Evolutionary conservation across 2,888 invertebrate species (phyloP).

Genomic region (Pammene fasciana): DNA sequence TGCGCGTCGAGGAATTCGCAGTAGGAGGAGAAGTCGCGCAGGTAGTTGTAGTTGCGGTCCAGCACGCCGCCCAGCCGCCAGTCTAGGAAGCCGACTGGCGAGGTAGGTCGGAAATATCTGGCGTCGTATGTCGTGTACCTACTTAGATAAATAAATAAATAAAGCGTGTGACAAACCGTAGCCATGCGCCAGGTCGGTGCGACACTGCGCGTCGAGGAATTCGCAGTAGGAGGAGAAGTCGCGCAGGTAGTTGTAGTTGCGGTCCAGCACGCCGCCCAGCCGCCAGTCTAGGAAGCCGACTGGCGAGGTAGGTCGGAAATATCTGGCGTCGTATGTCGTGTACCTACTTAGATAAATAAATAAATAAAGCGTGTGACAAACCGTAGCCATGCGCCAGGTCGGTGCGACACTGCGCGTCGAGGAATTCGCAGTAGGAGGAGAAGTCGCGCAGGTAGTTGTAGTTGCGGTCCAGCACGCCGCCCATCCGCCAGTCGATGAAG

Average conservation of each 20-base stretch:
- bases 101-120: too few species aligned
- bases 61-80: too few species aligned
- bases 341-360: too few species aligned
- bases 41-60: constrained; percentile 10
- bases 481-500: constrained; percentile 18
- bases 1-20: background rate
- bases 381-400: background rate
- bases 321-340: too few species aligned
- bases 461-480: constrained; percentile 22
- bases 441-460: constrained; percentile 5
- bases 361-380: background rate
- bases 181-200: background rate
- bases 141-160: too few species aligned
- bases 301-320: too few species aligned
- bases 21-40: background rate
- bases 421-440: constrained; percentile 4
- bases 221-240: background rate
- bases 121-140: too few species aligned
- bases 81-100: too few species aligned
- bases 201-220: constrained; percentile 1
- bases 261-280: too few species aligned
- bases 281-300: too few species aligned
- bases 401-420: background rate
- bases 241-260: constrained; percentile 5
- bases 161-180: background rate